Conservation (phyloP, 2,797 vertebrate species). For the Saxicola maurus region DNA sequence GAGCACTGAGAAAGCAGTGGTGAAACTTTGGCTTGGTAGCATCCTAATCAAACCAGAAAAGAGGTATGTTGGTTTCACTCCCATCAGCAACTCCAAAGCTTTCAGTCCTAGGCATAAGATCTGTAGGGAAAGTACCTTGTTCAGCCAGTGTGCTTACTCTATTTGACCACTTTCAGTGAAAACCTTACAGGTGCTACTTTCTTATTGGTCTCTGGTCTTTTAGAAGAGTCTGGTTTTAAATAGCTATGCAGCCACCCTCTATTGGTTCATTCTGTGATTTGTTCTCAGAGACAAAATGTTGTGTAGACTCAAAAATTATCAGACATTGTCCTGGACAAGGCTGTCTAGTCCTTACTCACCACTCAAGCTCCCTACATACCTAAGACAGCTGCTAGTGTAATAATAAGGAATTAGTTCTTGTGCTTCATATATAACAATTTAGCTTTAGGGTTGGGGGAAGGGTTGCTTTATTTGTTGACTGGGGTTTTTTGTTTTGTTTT, state of each 20-base stretch:
- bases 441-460: background rate
- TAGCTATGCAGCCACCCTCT: background rate
- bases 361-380: background rate
- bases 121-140: background rate
- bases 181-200: background rate
- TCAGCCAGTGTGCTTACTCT: background rate
- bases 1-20: background rate
- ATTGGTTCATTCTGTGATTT: background rate
- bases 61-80: background rate
- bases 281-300: background rate
- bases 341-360: background rate
- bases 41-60: conserved; percentile 19
- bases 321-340: background rate
- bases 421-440: background rate
- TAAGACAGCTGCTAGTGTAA: background rate
- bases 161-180: background rate
- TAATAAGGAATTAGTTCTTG: background rate
- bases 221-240: background rate
- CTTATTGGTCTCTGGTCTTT: background rate
- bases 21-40: background rate
- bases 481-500: background rate
- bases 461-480: background rate
- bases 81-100: background rate
- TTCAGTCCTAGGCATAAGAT: background rate
- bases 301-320: background rate